These are phyloP conservation scores for Cinclus mexicanus DNA, from an alignment of 2,113 vertebrate species.

Conservation along the genomic window DNA sequence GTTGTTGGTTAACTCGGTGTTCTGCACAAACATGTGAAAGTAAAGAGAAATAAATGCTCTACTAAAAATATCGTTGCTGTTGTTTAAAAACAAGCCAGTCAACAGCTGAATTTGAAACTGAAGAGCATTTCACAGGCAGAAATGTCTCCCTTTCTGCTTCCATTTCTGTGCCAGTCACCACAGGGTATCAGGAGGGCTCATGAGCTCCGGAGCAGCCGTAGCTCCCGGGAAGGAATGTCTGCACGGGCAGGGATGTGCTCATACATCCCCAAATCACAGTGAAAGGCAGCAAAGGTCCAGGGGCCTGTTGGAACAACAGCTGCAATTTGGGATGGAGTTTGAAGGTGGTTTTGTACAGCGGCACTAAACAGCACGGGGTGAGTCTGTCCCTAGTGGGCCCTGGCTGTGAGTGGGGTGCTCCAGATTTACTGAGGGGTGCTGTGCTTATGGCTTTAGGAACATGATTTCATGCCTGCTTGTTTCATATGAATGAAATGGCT, in stretches of 20 bases:
- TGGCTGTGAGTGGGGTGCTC: not conserved
- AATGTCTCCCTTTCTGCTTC: not conserved
- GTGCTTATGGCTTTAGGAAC: not conserved
- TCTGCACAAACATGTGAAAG: not conserved
- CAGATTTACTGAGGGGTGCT: not conserved
- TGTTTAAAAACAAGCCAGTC: not conserved
- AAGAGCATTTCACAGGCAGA: not conserved
- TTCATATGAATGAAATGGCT: not conserved
- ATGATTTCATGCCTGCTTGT: not conserved
- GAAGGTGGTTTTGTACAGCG: rapidly evolving
- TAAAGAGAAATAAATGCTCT: not conserved
- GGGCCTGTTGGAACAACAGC: not conserved
- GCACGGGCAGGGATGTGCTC: rapidly evolving
- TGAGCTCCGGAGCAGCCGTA: not conserved
- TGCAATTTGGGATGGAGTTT: not conserved
- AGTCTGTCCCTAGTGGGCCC: not conserved
- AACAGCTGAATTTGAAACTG: not conserved
- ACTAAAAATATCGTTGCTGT: not conserved
- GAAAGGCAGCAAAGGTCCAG: not conserved
- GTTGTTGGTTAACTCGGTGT: not conserved
- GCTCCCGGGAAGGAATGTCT: not conserved
- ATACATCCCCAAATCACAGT: not conserved
- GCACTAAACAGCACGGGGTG: not conserved
- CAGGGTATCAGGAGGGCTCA: not conserved
- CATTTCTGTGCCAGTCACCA: not conserved